Base-by-base conservation (phyloP, 1,140 invertebrate genomes). In the Orchestia grillus region DNA sequence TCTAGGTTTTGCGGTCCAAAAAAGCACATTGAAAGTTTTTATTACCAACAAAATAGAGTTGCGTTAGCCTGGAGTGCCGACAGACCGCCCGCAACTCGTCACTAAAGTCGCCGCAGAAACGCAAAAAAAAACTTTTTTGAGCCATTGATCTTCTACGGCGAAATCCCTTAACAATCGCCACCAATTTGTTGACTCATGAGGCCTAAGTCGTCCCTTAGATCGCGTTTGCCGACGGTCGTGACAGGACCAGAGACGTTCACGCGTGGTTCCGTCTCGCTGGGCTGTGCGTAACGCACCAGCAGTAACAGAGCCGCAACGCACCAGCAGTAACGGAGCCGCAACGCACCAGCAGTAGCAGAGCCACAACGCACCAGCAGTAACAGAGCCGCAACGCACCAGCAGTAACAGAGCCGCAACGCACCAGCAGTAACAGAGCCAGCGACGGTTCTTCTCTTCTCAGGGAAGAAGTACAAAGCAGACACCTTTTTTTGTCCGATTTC, bases 131-230 rank as follows among this genome's bases (percentile, higher is more conserved):
- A 6, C 44, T 40, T 94, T 94, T 94, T 94, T 94, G 47, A 45
- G 43, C 11, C 92, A 94, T 94, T 44, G 92, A 94, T 94, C 44
- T 45, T 44, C 11, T 94, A 94, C 92, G 92, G 92, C 92, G 40
- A 94, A 94, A 94, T 94, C 92, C 47, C 44, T 94, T 19, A 94
- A 94, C 92, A 45, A 94, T 94, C 92, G 44, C 92, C 11, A 94
- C 43, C 92, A 94, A 94, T 45, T 94, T 94, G 92, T 94, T 94
- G 92, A 94, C 92, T 94, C 92, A 94, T 94, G 44, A 94, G 92
- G 92, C 92, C 92, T 94, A 94, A 94, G 92, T 94, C 92, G 43
- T 19, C 92, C 44, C 45, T 1, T 44, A 16, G 4, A 44, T 44
- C 43, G 40, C 44, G 6, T 41, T 41, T 90, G 15, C 15, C 88